These are phyloP conservation scores for Pteruthius melanotis DNA, from an alignment of 2,113 vertebrate genomes.

Conservation along the genomic window DNA sequence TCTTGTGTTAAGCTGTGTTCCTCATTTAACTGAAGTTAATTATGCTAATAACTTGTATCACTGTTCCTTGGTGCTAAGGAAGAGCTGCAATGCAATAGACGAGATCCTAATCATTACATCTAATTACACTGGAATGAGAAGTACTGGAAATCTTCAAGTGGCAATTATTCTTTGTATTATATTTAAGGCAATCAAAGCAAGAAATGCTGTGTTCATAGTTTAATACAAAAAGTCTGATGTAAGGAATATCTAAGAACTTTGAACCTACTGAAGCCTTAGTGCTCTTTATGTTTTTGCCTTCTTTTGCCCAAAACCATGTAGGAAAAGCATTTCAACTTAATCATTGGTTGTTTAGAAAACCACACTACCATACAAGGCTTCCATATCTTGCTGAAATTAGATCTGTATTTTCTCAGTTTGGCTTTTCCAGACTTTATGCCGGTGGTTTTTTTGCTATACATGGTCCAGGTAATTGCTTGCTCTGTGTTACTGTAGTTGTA, in stretches of 20 bases:
- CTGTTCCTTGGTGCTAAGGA: background rate
- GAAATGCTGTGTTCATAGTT: background rate
- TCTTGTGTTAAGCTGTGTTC: background rate
- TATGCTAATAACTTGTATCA: background rate
- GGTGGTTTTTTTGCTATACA: background rate
- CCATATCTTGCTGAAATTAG: background rate
- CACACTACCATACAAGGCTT: background rate
- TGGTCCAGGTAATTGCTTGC: background rate
- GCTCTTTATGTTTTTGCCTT: background rate
- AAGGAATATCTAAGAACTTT: background rate
- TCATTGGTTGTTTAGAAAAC: background rate
- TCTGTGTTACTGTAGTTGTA: background rate
- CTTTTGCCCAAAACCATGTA: background rate
- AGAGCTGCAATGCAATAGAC: background rate
- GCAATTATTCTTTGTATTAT: conserved; percentile 16
- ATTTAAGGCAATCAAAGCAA: background rate
- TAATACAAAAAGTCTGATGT: background rate
- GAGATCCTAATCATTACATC: background rate
- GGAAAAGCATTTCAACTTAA: background rate
- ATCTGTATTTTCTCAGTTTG: background rate
- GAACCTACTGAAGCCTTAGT: background rate
- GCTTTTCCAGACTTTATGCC: background rate
- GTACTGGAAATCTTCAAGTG: background rate
- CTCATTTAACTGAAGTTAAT: background rate
- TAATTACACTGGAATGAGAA: conserved; percentile 1